Base-by-base conservation (phyloP, 2,888 invertebrate species). In the Macaria notata region DNA sequence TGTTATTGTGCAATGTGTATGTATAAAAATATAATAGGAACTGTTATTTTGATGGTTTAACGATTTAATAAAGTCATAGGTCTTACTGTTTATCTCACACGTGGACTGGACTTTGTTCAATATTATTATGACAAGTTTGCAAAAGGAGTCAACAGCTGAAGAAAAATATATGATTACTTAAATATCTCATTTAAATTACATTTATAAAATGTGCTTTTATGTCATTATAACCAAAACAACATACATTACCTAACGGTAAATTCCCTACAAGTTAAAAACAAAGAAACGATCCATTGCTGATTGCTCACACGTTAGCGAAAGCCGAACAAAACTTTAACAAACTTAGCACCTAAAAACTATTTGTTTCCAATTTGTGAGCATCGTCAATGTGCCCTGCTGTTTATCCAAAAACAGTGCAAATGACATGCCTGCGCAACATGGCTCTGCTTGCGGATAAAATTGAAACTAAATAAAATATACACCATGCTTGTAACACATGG, bases 371-470 rank as follows among this genome's bases (percentile, higher is more conserved):
- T 88, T 89, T 87, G 85, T 83, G 78, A 72, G 73, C 74, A 64
- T 81, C 84, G 83, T 87, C 88, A 89, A 83, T 84, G 79, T 84
- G 78, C 78, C 71, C 79, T 79, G 76, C 81, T 84, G 80, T 88
- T 87, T 89, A 88, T 83, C 86, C 86, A 84, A 86, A 87, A 88
- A 88, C 77, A 88, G 88, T 88, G 88, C 88, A 82, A 89, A 89
- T 86, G 89, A 88, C 87, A 88, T 19, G 19, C 19, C 19, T 2
- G 19, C 19, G 19, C 19, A 19, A 19, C 19, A 19, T 19, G 2
- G n/a, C n/a, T n/a, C n/a, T 19, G 19, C 19, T 19, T 19, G 2
- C 19, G 19, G 19, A 19, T 19, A 19, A 19, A 19, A 19, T 19
- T 19, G 19, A 19, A 19, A 19, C 19, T 19, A 19, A 19, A 19